Conservation (phyloP, 2,113 vertebrate species). For the Astur gentilis region DNA sequence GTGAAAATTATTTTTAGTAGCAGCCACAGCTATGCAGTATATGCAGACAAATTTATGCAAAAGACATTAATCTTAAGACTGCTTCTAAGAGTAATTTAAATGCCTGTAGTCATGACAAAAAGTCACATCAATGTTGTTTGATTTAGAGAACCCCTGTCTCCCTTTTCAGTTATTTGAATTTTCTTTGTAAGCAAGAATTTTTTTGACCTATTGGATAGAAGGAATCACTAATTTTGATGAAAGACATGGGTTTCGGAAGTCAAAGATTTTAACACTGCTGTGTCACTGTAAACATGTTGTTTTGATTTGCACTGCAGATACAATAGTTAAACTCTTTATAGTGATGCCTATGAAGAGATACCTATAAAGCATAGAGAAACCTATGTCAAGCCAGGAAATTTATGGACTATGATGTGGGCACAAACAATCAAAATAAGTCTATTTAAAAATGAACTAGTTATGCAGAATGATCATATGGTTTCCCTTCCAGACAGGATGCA, state of each 20-base stretch:
- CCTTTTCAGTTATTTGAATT: not conserved
- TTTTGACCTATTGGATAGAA: not conserved
- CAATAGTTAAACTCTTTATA: not conserved
- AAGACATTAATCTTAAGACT: not conserved
- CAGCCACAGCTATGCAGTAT: not conserved
- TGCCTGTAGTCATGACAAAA: not conserved
- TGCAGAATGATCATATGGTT: not conserved
- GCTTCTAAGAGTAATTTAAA: not conserved
- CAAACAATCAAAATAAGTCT: not conserved
- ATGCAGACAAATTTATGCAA: not conserved
- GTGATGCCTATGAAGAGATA: not conserved
- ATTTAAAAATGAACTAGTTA: not conserved
- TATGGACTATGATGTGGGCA: too few relatives aligned
- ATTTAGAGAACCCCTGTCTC: not conserved
- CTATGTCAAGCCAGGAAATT: not conserved
- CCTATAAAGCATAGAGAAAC: not conserved
- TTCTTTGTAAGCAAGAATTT: not conserved
- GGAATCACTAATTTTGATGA: not conserved
- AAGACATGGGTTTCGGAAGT: not conserved
- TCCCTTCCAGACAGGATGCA: not conserved
- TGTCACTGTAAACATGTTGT: not conserved
- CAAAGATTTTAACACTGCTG: not conserved
- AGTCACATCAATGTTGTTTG: not conserved
- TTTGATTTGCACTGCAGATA: not conserved
- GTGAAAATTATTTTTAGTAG: not conserved